Base-by-base conservation (phyloP, 2,888 invertebrate species). In the Escarpia spicata region DNA sequence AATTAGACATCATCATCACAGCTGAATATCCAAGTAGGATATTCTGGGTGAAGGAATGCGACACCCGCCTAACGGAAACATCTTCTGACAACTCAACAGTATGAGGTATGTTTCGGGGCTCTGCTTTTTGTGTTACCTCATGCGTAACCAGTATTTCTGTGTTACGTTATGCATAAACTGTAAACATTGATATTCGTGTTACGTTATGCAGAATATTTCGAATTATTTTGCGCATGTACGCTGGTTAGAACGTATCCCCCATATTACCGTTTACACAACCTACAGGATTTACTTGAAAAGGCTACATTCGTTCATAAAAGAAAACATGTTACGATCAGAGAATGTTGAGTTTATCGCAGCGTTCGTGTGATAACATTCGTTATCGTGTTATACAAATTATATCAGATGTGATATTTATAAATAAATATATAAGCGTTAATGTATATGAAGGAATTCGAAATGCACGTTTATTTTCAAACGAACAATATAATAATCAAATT, bases 21-120 rank as follows among this genome's bases (percentile, higher is more conserved):
- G 75, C 75, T 75, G 75, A 75, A 26, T 75, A 75, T 26, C 75
- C 19, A 4, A 75, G 75, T 26, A 6, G 75, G 2, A 75, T 75
- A 75, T 75, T 75, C 75, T 75, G 75, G 75, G 75, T 75, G 75
- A 75, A 75, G 75, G n/a, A 75, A 75, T 75, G 75, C 75, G 75
- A 26, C 75, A 26, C 19, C 37, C 6, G 75, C 75, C 8, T n/a
- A 75, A 75, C 75, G 75, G 75, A 26, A 75, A 75, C 19, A 26
- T 75, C 75, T 26, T 75, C 75, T 26, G 75, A 75, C 26, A 75
- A 75, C 75, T 75, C 75, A 26, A 26, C 75, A 26, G 75, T 26
- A 75, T 75, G 75, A 75, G 75, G 75, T 75, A 75, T 15, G 75
- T 75, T 75, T 75, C 6, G 19, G 1, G 75, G 26, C 75, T 19